These are phyloP conservation scores for Petrocephalus microphthalmus DNA, from an alignment of 2,113 vertebrate genomes.

Conservation along the genomic window DNA sequence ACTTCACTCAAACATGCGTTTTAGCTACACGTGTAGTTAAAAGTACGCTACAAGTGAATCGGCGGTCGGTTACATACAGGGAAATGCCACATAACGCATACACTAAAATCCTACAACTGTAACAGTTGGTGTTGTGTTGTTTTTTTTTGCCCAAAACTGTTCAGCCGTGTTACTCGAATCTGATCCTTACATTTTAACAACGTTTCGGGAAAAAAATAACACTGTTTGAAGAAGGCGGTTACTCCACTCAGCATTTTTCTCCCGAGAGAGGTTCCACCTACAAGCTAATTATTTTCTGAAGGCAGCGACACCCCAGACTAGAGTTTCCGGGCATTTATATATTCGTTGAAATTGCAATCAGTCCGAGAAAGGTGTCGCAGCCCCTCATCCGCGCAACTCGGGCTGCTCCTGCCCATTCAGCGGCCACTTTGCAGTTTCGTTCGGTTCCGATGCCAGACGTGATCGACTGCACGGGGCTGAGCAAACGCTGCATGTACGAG, in stretches of 20 bases:
- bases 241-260: neutral
- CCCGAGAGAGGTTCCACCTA: neutral
- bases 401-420: neutral
- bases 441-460: neutral
- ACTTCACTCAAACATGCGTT: neutral
- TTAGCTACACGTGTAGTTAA: neutral
- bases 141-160: neutral
- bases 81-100: neutral
- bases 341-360: neutral
- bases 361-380: neutral
- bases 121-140: neutral
- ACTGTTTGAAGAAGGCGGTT: neutral
- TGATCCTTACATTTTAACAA: neutral
- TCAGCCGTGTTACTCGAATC: neutral
- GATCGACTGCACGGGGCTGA: neutral
- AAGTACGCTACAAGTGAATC: neutral
- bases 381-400: neutral
- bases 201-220: neutral
- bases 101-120: neutral
- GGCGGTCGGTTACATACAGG: neutral
- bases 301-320: conserved; percentile 9
- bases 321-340: conserved; percentile 11
- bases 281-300: neutral
- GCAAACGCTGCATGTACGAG: neutral
- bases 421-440: neutral